Percentiles rank a stretch among this genome's conserved stretches.
Conservation (phyloP, 1,140 invertebrate genomes). For the Drosophila eugracilis region DNA sequence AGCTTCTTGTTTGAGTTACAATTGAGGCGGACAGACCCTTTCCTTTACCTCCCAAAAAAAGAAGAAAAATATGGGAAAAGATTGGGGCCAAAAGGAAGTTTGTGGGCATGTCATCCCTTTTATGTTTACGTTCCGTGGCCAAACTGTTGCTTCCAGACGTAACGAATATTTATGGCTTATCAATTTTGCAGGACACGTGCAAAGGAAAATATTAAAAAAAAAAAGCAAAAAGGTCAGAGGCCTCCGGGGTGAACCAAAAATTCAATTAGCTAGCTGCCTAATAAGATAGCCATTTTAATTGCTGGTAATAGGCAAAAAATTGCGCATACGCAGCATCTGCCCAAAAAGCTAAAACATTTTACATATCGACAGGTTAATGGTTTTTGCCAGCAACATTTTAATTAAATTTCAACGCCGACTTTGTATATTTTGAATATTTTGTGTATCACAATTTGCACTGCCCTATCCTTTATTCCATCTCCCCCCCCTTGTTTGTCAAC, state of each 20-base stretch:
- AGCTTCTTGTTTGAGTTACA: slow-evolving; percentile 56
- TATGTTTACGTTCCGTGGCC: slow-evolving; percentile 41
- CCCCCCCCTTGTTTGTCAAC: slow-evolving; percentile 6
- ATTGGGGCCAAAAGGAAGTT: background rate
- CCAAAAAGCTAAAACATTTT: background rate
- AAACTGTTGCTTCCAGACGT: slow-evolving; percentile 65
- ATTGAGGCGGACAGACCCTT: slow-evolving; percentile 24
- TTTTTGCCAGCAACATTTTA: slow-evolving; percentile 66
- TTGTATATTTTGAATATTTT: slow-evolving; percentile 31
- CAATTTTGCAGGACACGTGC: slow-evolving; percentile 63
- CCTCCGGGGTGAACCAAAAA: slow-evolving; percentile 33
- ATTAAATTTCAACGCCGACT: slow-evolving; percentile 59
- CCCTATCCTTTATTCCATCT: background rate
- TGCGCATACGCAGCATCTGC: slow-evolving; percentile 59
- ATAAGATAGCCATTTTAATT: slow-evolving; percentile 48
- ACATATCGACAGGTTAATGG: slow-evolving; percentile 44
- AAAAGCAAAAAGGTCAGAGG: slow-evolving; percentile 33
- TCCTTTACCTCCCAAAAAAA: too few species aligned
- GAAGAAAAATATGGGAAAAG: background rate
- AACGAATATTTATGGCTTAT: slow-evolving; percentile 75
- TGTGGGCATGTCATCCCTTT: slow-evolving; percentile 41
- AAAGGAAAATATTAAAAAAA: too few species aligned
- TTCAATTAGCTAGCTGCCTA: slow-evolving; percentile 67
- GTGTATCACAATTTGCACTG: slow-evolving; percentile 16
- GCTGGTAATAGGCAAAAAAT: slow-evolving; percentile 52